Percentiles rank a stretch among this genome's conserved stretches.
Evolutionary conservation across 2,113 vertebrate genomes (phyloP).

Genomic region (Mustelus asterias): DNA sequence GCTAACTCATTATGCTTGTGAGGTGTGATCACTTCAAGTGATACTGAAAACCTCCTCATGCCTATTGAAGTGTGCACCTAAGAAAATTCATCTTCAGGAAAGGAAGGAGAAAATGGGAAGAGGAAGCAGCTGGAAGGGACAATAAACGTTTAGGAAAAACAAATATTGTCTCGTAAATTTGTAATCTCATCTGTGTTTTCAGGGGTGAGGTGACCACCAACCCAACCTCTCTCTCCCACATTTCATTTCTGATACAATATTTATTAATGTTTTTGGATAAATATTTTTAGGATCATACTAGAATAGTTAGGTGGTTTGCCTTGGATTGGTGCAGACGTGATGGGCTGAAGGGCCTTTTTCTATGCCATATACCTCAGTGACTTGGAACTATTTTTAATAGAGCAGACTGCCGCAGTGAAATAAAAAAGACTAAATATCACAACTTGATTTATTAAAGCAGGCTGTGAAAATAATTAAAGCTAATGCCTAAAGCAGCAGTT

Average conservation of each 20-base stretch:
- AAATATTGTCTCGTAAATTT: neutral
- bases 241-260: neutral
- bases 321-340: too few species aligned
- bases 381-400: neutral
- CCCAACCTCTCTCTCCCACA: neutral
- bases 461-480: conserved; percentile 31
- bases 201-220: neutral
- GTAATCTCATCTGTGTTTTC: neutral
- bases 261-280: neutral
- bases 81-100: neutral
- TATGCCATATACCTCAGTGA: too few species aligned
- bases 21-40: neutral
- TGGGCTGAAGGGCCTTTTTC: too few species aligned
- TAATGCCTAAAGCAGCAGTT: conserved; percentile 24
- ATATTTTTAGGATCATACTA: neutral
- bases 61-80: neutral
- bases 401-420: neutral
- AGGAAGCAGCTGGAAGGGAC: neutral
- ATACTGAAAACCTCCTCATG: neutral
- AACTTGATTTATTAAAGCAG: conserved; percentile 24
- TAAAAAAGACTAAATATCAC: neutral
- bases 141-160: neutral
- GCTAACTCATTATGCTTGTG: neutral
- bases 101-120: neutral
- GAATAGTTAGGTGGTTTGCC: too few species aligned